Conservation (phyloP, 2,888 invertebrate genomes). For the Morpho achilles region DNA sequence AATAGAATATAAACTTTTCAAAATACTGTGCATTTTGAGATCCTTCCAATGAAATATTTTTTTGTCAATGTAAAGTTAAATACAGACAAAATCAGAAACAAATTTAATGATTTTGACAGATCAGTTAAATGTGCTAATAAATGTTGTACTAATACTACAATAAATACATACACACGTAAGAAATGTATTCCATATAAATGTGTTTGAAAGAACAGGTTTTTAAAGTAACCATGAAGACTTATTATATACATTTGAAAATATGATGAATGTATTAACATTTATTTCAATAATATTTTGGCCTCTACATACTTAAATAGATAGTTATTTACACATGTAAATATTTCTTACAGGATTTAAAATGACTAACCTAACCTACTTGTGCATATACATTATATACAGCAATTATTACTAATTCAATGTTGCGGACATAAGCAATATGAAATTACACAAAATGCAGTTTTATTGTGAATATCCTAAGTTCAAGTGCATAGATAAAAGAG, state of each 20-base stretch:
- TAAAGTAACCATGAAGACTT: neutral
- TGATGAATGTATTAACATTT: constrained; percentile 16
- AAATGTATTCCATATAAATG: neutral
- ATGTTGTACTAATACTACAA: no score
- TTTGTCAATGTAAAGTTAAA: no score
- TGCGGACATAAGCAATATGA: neutral
- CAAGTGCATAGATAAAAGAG: no score
- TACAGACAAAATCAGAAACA: no score
- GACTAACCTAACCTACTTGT: constrained; percentile 29
- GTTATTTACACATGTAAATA: constrained; percentile 15
- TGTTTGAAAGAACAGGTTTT: neutral
- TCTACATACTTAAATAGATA: constrained; percentile 11
- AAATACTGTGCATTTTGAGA: no score
- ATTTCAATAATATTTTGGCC: constrained; percentile 25
- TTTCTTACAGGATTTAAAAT: constrained; percentile 17
- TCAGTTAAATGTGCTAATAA: no score
- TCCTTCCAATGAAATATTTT: no score
- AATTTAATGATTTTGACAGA: no score
- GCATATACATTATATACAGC: constrained; percentile 49
- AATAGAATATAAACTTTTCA: no score
- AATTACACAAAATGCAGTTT: neutral
- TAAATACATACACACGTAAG: no score
- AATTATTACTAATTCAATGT: constrained; percentile 20
- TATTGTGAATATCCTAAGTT: no score
- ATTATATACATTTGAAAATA: constrained; percentile 16